These are phyloP conservation scores for Dryobota labecula DNA, from an alignment of 2,888 invertebrate genomes.

Conservation along the genomic window DNA sequence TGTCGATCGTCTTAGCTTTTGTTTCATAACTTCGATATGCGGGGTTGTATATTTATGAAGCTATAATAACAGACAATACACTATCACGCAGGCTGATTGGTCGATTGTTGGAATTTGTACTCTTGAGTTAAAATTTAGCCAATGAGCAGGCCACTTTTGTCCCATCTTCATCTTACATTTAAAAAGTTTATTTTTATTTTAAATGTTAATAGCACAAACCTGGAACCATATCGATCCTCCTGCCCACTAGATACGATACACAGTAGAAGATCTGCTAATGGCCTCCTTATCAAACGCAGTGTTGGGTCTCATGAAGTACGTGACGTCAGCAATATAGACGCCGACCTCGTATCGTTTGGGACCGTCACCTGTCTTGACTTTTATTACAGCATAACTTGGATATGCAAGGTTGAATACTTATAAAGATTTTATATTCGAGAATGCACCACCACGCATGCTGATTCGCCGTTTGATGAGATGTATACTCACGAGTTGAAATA, in stretches of 20 bases:
- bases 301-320: conserved; percentile 98
- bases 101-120: background rate
- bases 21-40: background rate
- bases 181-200: too few species aligned
- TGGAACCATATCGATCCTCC: conserved; percentile 97
- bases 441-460: background rate
- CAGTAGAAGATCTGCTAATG: conserved; percentile 98
- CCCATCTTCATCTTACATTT: background rate
- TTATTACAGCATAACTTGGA: background rate
- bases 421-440: background rate
- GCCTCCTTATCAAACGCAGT: conserved; percentile 98
- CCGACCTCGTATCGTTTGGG: conserved; percentile 92
- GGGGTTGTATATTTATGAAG: background rate
- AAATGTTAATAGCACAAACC: conserved; percentile 70
- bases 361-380: conserved; percentile 76
- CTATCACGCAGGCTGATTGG: background rate
- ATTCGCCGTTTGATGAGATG: background rate
- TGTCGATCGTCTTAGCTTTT: background rate
- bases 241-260: conserved; percentile 98
- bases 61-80: background rate
- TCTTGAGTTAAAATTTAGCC: background rate
- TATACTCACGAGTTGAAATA: background rate
- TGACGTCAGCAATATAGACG: conserved; percentile 99
- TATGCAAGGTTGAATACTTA: background rate
- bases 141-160: background rate